Evolutionary conservation across 1,140 invertebrate species (phyloP), one percentile per base, ranked within the genome.

Genomic region (Zaprionus lachaisei): DNA sequence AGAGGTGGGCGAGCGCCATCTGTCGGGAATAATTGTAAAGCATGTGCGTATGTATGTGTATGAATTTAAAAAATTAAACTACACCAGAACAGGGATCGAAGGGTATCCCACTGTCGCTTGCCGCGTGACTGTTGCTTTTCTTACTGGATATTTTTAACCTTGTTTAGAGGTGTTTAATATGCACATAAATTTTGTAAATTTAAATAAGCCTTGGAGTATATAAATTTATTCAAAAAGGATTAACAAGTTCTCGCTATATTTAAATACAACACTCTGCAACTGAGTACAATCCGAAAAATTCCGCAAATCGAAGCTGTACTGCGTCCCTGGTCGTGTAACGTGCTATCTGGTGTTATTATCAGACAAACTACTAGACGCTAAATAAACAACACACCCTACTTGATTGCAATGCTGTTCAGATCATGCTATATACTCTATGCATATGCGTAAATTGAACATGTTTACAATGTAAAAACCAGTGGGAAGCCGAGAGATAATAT

Each of bases 281-380:
- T 34, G 31, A 11, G 4, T 11, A 34, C 31, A 34, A 34, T 7
- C 38, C 3, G 1, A 41, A 22, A n/a, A 7, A 9, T 47, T 47
- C n/a, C 11, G 47, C 12, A 11, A 51, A 14, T 51, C 9, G 20
- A 9, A 47, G 6, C 6, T 47, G 6, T 2, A 5, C 20, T 24
- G 4, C 41, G 12, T 5, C 54, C 51, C 24, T 31, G 41, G 51
- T 28, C 34, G 15, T 70, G 58, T 49, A 75, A 63, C 14, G 12
- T 9, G 9, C 51, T 75, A 71, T 75, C 58, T 69, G 49, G 51
- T 69, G 37, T 15, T 22, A 56, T 70, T 75, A 75, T 75, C 72
- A 61, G 66, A 9, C 22, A 31, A 44, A 6, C 11, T 6, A 49
- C 31, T 60, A 4, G 72, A 63, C 11, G 47, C 47, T 9, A 24